Base-by-base conservation (phyloP, 2,797 vertebrate genomes). In the Acanthurus lineatus region DNA sequence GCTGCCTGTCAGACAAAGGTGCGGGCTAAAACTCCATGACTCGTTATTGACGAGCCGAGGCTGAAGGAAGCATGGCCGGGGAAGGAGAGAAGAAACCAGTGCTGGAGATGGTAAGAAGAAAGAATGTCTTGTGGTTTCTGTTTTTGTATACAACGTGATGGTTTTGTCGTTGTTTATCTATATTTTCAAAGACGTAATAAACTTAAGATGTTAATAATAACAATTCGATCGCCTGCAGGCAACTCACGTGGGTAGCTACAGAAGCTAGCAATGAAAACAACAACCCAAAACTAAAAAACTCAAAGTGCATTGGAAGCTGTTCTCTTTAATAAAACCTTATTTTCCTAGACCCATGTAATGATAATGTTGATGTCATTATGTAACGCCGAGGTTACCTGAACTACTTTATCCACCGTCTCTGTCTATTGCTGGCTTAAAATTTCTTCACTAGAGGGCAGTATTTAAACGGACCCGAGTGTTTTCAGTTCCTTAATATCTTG, bases 51-150 rank as follows among this genome's bases (percentile, higher is more conserved):
- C 65, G 19, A 17, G 38, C 76, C 4, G 25, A 35, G 15, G 1
- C 1, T 38, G 4, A 9, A 60, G 68, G 56, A 86, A 95, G 90
- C 93, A 96, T 96, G 95, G 95, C 94, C 16, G 93, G 32, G 1
- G 94, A 95, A 61, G 82, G 77, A 15, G 93, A 90, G 32, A 95
- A 91, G 88, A 95, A 94, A 77, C 75, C 89, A 0, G 87, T 90
- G 1, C 69, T 96, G 20, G 93, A 96, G 69, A 94, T 95, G 94
- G 95, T 96, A 74, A 92, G 74, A 78, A n/a, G 15, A 8, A 0
- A 28, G n/a, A 20, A 45, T 22, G 0, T 0, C 0, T 7, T 2
- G 0, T n/a, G 7, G 12, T 16, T 11, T 52, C 11, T 17, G 1
- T 54, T 35, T 3, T 1, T 54, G 15, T n/a, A 1, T 8, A 9